Evolutionary conservation across 2,797 vertebrate species (phyloP).

Genomic region (Chaetophractus vellerosus): DNA sequence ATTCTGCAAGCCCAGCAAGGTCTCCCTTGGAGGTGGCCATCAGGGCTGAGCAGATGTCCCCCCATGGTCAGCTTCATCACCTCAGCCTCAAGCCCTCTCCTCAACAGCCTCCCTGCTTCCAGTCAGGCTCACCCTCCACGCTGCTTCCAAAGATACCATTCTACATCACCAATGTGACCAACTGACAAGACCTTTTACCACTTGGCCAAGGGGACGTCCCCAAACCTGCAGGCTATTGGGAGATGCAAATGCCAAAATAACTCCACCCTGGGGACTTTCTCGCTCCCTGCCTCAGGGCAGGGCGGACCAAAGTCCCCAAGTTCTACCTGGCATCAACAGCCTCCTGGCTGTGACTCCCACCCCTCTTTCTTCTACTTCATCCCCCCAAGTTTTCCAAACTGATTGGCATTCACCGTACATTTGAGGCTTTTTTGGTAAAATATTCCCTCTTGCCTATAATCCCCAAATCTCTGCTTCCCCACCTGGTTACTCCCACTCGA

Average conservation of each 20-base stretch:
- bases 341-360: background rate
- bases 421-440: background rate
- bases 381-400: background rate
- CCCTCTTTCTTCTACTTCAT: background rate
- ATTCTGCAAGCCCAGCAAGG: background rate
- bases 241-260: background rate
- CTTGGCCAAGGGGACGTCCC: background rate
- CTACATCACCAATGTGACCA: background rate
- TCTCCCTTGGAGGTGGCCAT: background rate
- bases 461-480: background rate
- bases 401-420: background rate
- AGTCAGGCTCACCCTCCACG: background rate
- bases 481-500: background rate
- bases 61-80: background rate
- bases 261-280: background rate
- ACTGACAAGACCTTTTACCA: background rate
- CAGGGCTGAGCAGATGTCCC: background rate
- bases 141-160: background rate
- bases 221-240: background rate
- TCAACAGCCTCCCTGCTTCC: background rate
- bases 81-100: background rate
- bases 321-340: background rate
- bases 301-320: background rate
- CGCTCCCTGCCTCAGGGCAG: background rate
- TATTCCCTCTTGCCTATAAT: background rate